phyloP scores from a whole-genome alignment of 2,888 invertebrate genomes.

The Aspidapion aeneum region DNA sequence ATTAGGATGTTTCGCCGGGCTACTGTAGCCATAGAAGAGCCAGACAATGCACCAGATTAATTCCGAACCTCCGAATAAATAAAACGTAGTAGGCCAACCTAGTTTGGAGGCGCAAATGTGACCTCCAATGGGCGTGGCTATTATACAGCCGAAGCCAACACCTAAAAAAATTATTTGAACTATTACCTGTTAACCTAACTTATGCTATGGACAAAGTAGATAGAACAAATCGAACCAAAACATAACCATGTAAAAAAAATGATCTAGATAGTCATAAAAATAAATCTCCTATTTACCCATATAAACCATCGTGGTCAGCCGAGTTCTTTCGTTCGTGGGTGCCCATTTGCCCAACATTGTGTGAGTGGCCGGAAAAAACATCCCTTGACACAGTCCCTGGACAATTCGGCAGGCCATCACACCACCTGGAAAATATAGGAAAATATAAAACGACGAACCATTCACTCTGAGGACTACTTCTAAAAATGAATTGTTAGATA shows the following conservation, averaged over 20 bases:
- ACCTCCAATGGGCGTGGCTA: conserved; percentile 69
- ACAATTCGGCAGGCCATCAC: conserved; percentile 63
- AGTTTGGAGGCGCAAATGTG: conserved; percentile 60
- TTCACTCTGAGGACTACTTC: too few species aligned
- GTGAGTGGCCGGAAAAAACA: conserved; percentile 68
- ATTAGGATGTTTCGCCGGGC: conserved; percentile 56
- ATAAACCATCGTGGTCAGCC: conserved; percentile 1
- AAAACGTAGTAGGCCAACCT: conserved; percentile 79
- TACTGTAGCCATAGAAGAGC: conserved; percentile 60
- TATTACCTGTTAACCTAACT: neutral
- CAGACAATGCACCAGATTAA: conserved; percentile 58
- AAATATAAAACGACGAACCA: too few species aligned
- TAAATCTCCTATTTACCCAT: conserved; percentile 2
- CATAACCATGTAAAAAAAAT: conserved; percentile 3
- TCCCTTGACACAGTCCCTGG: conserved; percentile 72
- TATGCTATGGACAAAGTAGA: neutral
- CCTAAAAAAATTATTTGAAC: conserved; percentile 48
- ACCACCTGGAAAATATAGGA: conserved; percentile 52
- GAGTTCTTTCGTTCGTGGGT: conserved; percentile 1
- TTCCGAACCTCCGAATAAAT: conserved; percentile 63
- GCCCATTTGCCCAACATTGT: conserved; percentile 73
- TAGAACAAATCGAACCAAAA: neutral
- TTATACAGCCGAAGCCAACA: conserved; percentile 72
- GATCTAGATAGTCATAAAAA: conserved; percentile 9
- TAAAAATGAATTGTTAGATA: too few species aligned